Percentiles rank a stretch among this genome's conserved stretches.
These are phyloP conservation scores for Meiosimyza platycephala DNA, from an alignment of 2,888 invertebrate genomes.

Conservation along the genomic window DNA sequence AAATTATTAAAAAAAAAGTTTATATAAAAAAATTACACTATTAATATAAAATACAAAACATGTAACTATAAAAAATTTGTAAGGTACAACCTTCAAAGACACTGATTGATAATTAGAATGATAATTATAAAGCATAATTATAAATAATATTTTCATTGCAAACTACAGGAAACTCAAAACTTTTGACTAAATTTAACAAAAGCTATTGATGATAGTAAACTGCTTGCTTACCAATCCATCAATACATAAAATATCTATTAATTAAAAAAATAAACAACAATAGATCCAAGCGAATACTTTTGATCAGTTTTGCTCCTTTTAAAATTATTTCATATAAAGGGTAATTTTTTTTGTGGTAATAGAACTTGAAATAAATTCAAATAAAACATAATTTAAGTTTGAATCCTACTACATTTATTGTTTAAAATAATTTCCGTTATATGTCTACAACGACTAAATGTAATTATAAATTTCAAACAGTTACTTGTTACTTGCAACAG, in stretches of 20 bases:
- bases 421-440: no score
- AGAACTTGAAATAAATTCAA: no score
- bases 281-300: slow-evolving; percentile 15
- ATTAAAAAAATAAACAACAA: neutral
- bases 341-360: no score
- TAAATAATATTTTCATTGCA: slow-evolving; percentile 17
- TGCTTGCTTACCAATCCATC: neutral
- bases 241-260: neutral
- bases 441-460: no score
- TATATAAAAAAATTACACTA: slow-evolving; percentile 9
- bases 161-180: slow-evolving; percentile 20
- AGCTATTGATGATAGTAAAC: neutral
- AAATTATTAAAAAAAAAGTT: slow-evolving; percentile 10
- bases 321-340: no score
- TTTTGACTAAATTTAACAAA: slow-evolving; percentile 23
- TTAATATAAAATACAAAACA: slow-evolving; percentile 23
- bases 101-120: slow-evolving; percentile 23
- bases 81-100: slow-evolving; percentile 31
- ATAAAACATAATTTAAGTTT: no score
- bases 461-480: no score
- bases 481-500: no score
- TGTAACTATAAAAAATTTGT: slow-evolving; percentile 27
- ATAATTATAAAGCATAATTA: slow-evolving; percentile 20
- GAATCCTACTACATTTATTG: no score
- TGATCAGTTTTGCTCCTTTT: slow-evolving; percentile 4